Evolutionary conservation across 2,113 vertebrate species (phyloP).

Genomic region (Meles meles): DNA sequence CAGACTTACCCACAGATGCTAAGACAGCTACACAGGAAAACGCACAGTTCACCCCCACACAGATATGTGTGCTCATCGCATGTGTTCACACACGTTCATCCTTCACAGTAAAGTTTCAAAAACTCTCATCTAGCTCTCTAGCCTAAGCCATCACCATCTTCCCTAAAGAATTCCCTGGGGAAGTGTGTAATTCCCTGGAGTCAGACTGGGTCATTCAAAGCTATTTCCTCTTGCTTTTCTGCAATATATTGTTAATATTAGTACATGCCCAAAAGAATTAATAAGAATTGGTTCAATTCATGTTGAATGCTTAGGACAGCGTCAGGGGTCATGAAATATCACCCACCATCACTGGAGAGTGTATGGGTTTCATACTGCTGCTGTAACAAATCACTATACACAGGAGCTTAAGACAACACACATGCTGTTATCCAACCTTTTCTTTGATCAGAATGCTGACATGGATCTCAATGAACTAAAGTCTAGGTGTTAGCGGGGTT

Average conservation of each 20-base stretch:
- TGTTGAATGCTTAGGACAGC: not conserved
- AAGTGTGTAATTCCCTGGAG: not conserved
- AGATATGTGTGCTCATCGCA: not conserved
- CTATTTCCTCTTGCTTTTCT: not conserved
- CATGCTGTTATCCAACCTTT: not conserved
- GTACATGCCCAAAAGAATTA: not conserved
- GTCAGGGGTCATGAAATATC: not conserved
- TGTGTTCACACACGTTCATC: accelerated
- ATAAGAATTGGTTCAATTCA: not conserved
- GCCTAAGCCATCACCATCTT: not conserved
- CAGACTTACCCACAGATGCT: not conserved
- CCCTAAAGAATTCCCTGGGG: not conserved
- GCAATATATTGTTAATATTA: not conserved
- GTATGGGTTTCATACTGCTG: not conserved
- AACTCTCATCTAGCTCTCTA: not conserved
- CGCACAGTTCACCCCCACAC: not conserved
- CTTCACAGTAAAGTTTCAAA: not conserved
- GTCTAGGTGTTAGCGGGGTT: not conserved
- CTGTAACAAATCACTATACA: not conserved
- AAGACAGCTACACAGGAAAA: not conserved
- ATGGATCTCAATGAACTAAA: not conserved
- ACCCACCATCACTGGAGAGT: not conserved
- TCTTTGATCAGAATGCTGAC: not conserved
- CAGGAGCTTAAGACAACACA: not conserved
- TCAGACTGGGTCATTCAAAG: not conserved